Evolutionary conservation across 2,113 vertebrate genomes (phyloP).

Genomic region (Anseranas semipalmata): DNA sequence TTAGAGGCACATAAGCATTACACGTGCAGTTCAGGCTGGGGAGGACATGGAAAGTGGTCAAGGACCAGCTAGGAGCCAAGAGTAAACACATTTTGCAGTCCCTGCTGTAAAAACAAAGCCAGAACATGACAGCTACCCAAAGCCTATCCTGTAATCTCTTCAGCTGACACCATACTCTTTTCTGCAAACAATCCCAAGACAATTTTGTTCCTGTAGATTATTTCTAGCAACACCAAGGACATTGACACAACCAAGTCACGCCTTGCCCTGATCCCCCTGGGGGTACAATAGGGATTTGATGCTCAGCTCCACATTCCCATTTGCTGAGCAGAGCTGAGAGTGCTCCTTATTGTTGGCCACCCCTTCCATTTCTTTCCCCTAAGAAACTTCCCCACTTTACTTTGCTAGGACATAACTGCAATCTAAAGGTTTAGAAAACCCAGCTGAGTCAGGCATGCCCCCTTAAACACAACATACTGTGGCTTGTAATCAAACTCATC

Average conservation of each 20-base stretch:
- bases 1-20: no score
- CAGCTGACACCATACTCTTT: neutral
- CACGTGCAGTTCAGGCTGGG: neutral
- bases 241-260: fast-evolving
- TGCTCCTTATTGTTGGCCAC: neutral
- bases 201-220: neutral
- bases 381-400: no score
- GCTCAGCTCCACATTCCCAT: neutral
- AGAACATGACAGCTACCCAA: neutral
- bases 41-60: neutral
- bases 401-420: neutral
- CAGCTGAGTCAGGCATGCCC: neutral
- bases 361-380: neutral
- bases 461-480: fast-evolving
- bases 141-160: neutral
- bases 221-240: neutral
- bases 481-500: neutral
- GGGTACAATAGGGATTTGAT: fast-evolving
- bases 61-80: neutral
- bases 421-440: neutral
- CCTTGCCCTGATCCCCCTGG: no score
- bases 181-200: neutral
- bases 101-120: neutral
- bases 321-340: neutral
- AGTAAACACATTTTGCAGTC: no score